Base-by-base conservation (phyloP, 2,797 vertebrate species). In the Lutjanus argentimaculatus region DNA sequence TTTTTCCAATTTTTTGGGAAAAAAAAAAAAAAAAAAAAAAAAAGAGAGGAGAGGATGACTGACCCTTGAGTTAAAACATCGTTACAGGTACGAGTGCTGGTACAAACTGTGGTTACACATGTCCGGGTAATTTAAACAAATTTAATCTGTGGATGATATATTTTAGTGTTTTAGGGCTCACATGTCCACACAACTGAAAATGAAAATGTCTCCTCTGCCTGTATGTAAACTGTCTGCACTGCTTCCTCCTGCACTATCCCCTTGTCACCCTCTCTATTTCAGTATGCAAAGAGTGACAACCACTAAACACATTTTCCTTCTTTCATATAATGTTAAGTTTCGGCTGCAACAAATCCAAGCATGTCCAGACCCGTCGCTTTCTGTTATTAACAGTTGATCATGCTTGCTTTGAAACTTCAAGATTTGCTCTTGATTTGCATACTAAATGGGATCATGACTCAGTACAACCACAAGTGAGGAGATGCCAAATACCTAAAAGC, bases 351-450 rank as follows among this genome's bases (percentile, higher is more conserved):
- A 52, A 71, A 55, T n/a, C 0, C 5, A 74, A 36, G 9, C 79
- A 42, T 8, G 68, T 67, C 15, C 0, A 10, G 12, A 75, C 82
- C 9, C 0, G 74, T 43, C 25, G 42, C 48, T 22, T 71, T 52
- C 21, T 64, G 58, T 45, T 72, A n/a, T 55, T 45, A 79, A 71
- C 48, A 63, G 55, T 59, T 77, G 67, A 75, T 61, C 62, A 59
- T 72, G 12, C 45, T 15, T 59, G 56, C 48, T 82, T 61, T 67
- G 21, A 77, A 72, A 51, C 59, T 10, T 63, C 5, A 49, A 65
- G 40, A 66, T 56, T 55, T 65, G 52, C 30, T 17, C 36, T 36
- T 19, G 42, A 16, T 14, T 56, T 46, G 22, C 36, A 70, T 67
- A 63, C 11, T 36, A 45, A 77, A 64, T 15, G 36, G 13, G 48